Base-by-base conservation (phyloP, 2,113 vertebrate species). In the Cynocephalus volans region DNA sequence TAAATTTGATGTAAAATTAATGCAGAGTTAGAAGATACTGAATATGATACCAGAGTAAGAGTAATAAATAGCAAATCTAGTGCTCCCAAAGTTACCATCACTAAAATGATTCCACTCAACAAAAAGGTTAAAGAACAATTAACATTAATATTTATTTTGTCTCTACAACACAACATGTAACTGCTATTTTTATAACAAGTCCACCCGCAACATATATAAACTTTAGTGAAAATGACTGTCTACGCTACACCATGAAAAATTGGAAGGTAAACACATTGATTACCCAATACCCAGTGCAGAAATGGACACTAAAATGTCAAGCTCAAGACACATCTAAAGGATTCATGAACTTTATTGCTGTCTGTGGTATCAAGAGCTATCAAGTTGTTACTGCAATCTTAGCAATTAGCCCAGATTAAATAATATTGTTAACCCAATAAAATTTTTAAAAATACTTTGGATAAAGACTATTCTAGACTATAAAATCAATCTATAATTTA, bases 1-100 rank as follows among this genome's bases (percentile, higher is more conserved):
- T 48, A 77, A 95, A 88, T 88, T 48, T 76, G 65, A 60, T 28
- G 17, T 60, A 90, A 87, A 93, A 64, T 56, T 64, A 64, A 72
- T 54, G 41, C 12, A 52, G 19, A 93, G 50, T 95, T 73, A 62
- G 64, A 65, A 45, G 15, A 52, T n/a, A 15, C 4, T 83, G 52
- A 87, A 31, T 58, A 5, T 8, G 31, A 76, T 62, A 50, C 28
- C 54, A 95, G 86, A 85, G 73, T 33, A 4, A 1, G 1, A 96
- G 26, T 69, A 17, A 85, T 65, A 67, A 77, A 62, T 15, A 77
- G 62, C 52, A 75, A 91, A 72, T 91, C 11, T 58, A 19, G 14
- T 50, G 10, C 4, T 33, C 33, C 18, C 31, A 88, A 45, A 81
- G 28, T 23, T 72, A 45, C 2, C 23, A 60, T 60, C 18, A 83